Conservation (phyloP, 35 echinoderm and acorn worm genomes). For the Apostichopus californicus region DNA sequence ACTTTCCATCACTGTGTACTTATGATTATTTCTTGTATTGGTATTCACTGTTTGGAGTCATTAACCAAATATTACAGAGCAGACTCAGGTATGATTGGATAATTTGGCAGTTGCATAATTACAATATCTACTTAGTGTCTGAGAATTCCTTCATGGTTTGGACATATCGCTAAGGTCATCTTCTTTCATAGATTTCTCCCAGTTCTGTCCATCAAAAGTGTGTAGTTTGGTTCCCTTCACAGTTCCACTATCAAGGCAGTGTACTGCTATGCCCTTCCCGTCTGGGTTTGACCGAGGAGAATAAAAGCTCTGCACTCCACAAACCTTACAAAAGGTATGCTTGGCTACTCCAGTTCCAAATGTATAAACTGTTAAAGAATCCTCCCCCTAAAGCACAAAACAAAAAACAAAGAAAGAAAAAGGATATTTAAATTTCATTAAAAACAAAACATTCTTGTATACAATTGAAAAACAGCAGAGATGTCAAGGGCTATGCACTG, state of each 20-base stretch:
- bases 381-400: conserved; percentile 79
- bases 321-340: conserved; percentile 96
- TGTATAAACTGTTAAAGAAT: conserved; percentile 83
- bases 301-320: conserved; percentile 98
- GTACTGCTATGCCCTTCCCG: conserved; percentile 82
- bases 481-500: too few species aligned
- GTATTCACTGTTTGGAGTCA: too few species aligned
- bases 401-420: not conserved
- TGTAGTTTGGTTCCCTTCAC: conserved; percentile 57
- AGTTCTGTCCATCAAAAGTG: conserved; percentile 82
- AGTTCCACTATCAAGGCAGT: conserved; percentile 84
- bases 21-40: too few species aligned
- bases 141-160: conserved; percentile 25
- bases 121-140: not conserved
- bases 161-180: conserved; percentile 49
- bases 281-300: conserved; percentile 90
- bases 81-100: too few species aligned
- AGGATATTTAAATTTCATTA: too few species aligned
- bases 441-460: too few species aligned
- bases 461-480: too few species aligned
- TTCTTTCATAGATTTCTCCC: conserved; percentile 67
- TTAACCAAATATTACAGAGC: too few species aligned
- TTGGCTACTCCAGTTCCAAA: conserved; percentile 84
- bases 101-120: too few species aligned
- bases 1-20: too few species aligned